A percentile compares a stretch with the other conserved stretches of the same genome.
Evolutionary conservation across 2,797 vertebrate genomes (phyloP).

Genomic region (Leontocebus nigricollis): DNA sequence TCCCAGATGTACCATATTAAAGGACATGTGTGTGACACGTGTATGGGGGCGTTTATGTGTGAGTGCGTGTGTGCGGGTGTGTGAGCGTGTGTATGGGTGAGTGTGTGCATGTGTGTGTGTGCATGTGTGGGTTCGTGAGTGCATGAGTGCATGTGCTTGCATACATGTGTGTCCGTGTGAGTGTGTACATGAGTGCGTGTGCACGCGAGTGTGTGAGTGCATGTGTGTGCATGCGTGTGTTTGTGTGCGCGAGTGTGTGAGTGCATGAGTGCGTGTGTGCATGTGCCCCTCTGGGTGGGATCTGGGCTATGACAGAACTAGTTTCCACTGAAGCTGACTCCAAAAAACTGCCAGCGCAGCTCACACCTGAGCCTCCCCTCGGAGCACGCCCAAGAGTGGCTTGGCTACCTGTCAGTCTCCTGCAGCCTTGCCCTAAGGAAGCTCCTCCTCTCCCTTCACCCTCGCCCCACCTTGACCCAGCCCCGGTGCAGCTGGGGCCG

Average conservation of each 20-base stretch:
- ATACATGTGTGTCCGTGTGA: no score
- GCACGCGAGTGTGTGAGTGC: no score
- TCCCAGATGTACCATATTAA: not conserved
- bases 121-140: no score
- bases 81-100: not conserved
- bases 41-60: not conserved
- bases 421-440: not conserved
- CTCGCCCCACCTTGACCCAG: not conserved
- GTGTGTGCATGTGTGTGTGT: no score
- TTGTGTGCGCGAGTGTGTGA: not conserved
- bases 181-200: not conserved
- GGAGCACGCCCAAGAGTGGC: accelerated
- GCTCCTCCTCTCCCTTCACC: no score
- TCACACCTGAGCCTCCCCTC: not conserved
- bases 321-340: not conserved
- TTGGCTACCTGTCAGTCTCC: not conserved
- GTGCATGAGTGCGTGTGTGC: accelerated
- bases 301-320: not conserved
- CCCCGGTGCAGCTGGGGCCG: accelerated
- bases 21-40: constrained; percentile 1
- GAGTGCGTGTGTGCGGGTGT: no score
- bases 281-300: not conserved
- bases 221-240: no score
- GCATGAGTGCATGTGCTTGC: no score
- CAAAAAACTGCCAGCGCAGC: not conserved